These are phyloP conservation scores for Tychaedon coryphoeus DNA, from an alignment of 2,113 vertebrate genomes.

Conservation along the genomic window DNA sequence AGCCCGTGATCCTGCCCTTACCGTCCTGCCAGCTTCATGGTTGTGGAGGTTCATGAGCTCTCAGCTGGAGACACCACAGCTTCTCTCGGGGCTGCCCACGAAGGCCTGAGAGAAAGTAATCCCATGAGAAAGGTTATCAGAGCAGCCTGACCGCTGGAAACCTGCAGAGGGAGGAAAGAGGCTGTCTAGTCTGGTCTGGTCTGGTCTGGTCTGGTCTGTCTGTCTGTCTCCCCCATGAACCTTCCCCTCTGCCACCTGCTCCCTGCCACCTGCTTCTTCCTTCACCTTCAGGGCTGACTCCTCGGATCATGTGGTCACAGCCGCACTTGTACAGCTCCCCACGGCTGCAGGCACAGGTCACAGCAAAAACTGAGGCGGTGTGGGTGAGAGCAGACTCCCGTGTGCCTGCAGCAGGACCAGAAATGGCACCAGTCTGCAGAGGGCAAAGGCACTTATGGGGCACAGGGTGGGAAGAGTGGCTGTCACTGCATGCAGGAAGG, in stretches of 20 bases:
- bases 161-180: slow-evolving; percentile 43
- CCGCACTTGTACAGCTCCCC: slow-evolving; percentile 80
- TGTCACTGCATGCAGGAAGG: neutral
- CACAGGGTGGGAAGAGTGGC: fast-evolving
- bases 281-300: slow-evolving; percentile 77
- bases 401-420: slow-evolving; percentile 44
- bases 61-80: slow-evolving; percentile 63
- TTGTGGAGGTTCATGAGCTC: slow-evolving; percentile 78
- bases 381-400: slow-evolving; percentile 76
- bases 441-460: neutral
- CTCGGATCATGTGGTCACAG: slow-evolving; percentile 75
- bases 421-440: fast-evolving
- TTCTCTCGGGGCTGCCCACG: slow-evolving; percentile 75
- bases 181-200: neutral
- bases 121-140: slow-evolving; percentile 76
- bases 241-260: neutral
- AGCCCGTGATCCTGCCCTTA: neutral
- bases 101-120: slow-evolving; percentile 82
- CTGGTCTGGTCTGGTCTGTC: no score
- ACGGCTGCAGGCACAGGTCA: slow-evolving; percentile 75
- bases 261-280: neutral
- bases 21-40: slow-evolving; percentile 79
- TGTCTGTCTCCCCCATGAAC: neutral
- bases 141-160: slow-evolving; percentile 83
- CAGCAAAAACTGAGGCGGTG: slow-evolving; percentile 71